These are phyloP conservation scores for Bucorvus abyssinicus DNA, from an alignment of 2,797 vertebrate genomes.

Conservation along the genomic window DNA sequence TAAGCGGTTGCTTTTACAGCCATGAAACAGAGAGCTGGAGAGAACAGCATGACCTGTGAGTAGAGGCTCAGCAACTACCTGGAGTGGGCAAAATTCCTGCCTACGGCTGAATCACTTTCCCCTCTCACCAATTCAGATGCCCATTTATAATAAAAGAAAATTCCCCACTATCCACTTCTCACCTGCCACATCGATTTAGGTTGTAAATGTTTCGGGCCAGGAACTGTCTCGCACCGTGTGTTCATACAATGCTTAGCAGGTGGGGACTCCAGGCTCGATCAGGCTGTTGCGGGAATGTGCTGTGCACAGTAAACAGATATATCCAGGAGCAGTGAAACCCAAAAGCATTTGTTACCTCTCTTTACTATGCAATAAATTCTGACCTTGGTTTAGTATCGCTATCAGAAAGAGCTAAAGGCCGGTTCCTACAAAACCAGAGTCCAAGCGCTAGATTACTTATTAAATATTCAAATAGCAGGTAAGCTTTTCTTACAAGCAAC, in stretches of 20 bases:
- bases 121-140: not conserved
- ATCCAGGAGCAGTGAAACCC: not conserved
- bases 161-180: not conserved
- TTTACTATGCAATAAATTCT: not conserved
- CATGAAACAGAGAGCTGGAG: not conserved
- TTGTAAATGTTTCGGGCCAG: not conserved
- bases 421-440: not conserved
- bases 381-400: not conserved
- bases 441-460: not conserved
- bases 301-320: not conserved
- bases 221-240: not conserved
- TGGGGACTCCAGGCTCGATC: not conserved
- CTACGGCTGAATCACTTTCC: not conserved
- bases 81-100: not conserved
- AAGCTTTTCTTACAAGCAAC: not conserved
- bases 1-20: not conserved
- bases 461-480: not conserved
- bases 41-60: not conserved
- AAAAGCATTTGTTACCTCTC: not conserved
- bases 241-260: not conserved
- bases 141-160: not conserved
- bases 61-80: not conserved
- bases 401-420: not conserved
- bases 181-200: slow-evolving; percentile 26
- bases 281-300: not conserved